Percentiles rank a stretch among this genome's conserved stretches.
Conservation (phyloP, 2,888 invertebrate species). For the Xestia xanthographa region DNA sequence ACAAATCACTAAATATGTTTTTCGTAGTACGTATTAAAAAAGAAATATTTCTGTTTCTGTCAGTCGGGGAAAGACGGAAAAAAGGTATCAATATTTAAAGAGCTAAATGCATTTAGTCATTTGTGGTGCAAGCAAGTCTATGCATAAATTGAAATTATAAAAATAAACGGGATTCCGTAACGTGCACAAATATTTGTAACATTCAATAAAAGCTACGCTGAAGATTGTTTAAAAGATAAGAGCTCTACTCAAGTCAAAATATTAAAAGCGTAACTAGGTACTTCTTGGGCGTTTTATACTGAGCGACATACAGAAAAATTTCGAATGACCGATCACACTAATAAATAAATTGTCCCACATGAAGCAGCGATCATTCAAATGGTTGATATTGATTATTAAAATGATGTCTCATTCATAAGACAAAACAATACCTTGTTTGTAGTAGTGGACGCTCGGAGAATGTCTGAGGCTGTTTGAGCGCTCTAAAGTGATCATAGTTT, state of each 20-base stretch:
- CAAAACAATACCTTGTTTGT: slow-evolving; percentile 58
- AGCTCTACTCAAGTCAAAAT: not conserved
- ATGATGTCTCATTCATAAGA: slow-evolving; percentile 45
- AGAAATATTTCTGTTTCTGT: not conserved
- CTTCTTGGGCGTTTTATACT: not conserved
- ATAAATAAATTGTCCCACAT: slow-evolving; percentile 18
- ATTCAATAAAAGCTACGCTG: not conserved
- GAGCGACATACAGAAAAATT: slow-evolving; percentile 16
- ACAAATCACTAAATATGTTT: not conserved
- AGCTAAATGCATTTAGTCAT: not conserved
- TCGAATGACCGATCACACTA: not conserved
- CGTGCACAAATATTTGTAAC: not conserved
- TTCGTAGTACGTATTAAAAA: not conserved
- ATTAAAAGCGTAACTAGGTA: not conserved
- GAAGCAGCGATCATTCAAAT: slow-evolving; percentile 26
- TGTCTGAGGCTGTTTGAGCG: slow-evolving; percentile 45
- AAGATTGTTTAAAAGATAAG: not conserved
- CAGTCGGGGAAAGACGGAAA: not conserved
- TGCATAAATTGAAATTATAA: not conserved
- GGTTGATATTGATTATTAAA: slow-evolving; percentile 50
- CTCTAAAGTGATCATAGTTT: slow-evolving; percentile 44
- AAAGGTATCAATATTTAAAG: not conserved
- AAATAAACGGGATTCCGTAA: not conserved
- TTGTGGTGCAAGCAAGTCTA: no score
- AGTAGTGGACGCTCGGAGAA: slow-evolving; percentile 37